phyloP scores from a whole-genome alignment of 1,140 invertebrate species.

The Agraylea sexmaculata region DNA sequence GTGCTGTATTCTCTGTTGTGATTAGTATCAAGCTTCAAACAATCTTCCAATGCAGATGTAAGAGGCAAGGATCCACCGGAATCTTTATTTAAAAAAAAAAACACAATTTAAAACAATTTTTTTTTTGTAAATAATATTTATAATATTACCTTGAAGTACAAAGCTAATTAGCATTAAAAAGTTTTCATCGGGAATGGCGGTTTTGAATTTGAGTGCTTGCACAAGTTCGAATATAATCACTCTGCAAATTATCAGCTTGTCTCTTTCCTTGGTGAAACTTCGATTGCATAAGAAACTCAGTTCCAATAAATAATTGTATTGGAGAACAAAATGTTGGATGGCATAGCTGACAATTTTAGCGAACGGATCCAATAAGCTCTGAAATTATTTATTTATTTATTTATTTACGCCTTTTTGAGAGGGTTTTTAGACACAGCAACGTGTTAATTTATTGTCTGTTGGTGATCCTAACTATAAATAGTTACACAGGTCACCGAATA shows the following conservation, averaged over 20 bases:
- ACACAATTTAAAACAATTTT: not conserved
- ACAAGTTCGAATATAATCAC: constrained; percentile 88
- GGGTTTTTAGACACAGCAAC: too few species aligned
- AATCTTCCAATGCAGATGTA: constrained; percentile 43
- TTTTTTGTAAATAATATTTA: not conserved
- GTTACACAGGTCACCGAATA: too few species aligned
- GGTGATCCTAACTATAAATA: too few species aligned
- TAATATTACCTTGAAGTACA: constrained; percentile 50
- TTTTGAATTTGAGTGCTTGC: constrained; percentile 92
- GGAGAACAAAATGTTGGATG: constrained; percentile 78
- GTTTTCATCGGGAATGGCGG: constrained; percentile 86
- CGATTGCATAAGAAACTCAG: constrained; percentile 82
- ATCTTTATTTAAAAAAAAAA: constrained; percentile 20
- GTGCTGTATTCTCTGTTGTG: constrained; percentile 50
- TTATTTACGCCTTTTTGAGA: too few species aligned
- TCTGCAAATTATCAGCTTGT: constrained; percentile 82
- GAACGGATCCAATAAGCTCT: constrained; percentile 79
- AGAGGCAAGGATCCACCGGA: constrained; percentile 54
- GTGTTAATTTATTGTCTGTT: too few species aligned
- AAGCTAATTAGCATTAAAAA: constrained; percentile 84
- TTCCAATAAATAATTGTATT: constrained; percentile 76
- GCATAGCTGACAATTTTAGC: constrained; percentile 86
- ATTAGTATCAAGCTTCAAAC: constrained; percentile 16
- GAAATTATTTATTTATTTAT: constrained; percentile 14
- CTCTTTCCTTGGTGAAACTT: constrained; percentile 80